Evolutionary conservation across 2,797 vertebrate genomes (phyloP), one percentile per base, ranked within the genome.

Genomic region (Dermochelys coriacea): DNA sequence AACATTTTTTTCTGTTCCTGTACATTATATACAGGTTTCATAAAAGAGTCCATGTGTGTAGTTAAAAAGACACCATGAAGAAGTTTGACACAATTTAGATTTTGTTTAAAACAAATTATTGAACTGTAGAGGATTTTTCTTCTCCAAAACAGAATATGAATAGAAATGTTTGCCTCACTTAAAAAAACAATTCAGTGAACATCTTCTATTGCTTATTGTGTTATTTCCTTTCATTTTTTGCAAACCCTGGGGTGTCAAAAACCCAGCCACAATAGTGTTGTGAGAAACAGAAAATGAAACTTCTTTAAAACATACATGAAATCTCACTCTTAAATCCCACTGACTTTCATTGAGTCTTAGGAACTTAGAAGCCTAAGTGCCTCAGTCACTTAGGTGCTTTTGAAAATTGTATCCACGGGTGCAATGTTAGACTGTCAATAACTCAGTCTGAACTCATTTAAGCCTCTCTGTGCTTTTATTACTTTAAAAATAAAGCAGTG

Each of bases 1-100:
- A 68, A 68, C 12, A 25, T 52, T 12, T 59, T 87, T 87, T 61
- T 59, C 1, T 79, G 37, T 21, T 52, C 54, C n/a, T 34, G 1
- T 10, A n/a, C 64, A 49, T 55, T 6, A 47, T 11, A 14, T 2
- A 8, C 25, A 1, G 1, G 4, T 74, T 88, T 87, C 83, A 81
- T 9, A 57, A 50, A 61, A 41, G n/a, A 79, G 8, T n/a, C 8
- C 12, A 11, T 5, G 6, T 80, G 19, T 0, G 0, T 23, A 8
- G 18, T 74, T 71, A 50, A 64, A 87, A 84, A 2, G 1, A 57
- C 49, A 78, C 16, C 0, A 14, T 1, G 4, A 25, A 82, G 3
- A 37, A 11, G 3, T 25, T 68, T 81, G 10, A 10, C 8, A 10
- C 37, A 84, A 37, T 25, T 68, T 2, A 80, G 75, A 19, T 7